Evolutionary conservation across 2,113 vertebrate genomes (phyloP).

Genomic region (Muntiacus muntjak): DNA sequence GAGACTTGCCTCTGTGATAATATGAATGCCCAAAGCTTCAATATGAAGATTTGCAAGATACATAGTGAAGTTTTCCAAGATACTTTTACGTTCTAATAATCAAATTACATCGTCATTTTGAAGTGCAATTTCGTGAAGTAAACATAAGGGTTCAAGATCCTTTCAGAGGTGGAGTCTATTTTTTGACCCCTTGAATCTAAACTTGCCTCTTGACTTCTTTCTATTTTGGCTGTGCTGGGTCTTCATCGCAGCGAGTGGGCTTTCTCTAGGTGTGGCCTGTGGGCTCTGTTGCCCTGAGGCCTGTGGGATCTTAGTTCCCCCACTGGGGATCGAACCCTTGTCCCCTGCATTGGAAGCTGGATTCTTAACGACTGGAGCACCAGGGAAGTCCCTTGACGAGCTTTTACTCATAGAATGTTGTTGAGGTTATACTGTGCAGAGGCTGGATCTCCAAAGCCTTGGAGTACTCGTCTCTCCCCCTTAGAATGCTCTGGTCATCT

Average conservation of each 20-base stretch:
- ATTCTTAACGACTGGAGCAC: not conserved
- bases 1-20: not conserved
- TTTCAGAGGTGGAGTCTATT: not conserved
- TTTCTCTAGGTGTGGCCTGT: not conserved
- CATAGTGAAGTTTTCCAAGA: not conserved
- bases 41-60: not conserved
- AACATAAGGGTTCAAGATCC: not conserved
- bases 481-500: not conserved
- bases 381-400: not conserved
- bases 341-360: not conserved
- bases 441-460: not conserved
- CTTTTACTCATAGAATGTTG: not conserved
- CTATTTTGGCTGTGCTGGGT: not conserved
- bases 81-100: not conserved
- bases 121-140: not conserved
- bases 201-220: not conserved
- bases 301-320: not conserved
- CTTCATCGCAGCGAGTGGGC: not conserved
- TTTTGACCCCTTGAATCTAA: not conserved
- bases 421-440: not conserved
- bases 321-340: accelerated
- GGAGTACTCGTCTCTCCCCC: not conserved
- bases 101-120: not conserved
- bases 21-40: not conserved
- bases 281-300: not conserved